A percentile compares a stretch with the other conserved stretches of the same genome.
Evolutionary conservation across 2,888 invertebrate genomes (phyloP).

Genomic region (Amblyjoppa proteus): DNA sequence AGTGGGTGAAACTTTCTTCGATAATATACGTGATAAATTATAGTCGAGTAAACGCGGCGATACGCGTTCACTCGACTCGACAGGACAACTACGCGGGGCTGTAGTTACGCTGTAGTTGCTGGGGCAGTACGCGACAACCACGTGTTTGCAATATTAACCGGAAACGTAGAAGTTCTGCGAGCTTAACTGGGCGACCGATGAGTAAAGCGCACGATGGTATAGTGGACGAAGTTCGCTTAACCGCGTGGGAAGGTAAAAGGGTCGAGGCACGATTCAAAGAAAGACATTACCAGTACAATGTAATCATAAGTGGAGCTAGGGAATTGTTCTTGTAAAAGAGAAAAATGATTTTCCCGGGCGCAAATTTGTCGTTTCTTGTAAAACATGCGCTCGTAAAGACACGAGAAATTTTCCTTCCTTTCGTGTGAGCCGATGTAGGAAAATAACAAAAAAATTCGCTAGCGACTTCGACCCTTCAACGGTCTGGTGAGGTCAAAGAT

Average conservation of each 20-base stretch:
- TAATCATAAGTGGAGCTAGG: not conserved
- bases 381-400: no score
- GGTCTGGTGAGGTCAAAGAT: no score
- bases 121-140: not conserved
- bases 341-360: no score
- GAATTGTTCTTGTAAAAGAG: no score
- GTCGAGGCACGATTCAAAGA: not conserved
- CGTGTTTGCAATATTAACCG: conserved; percentile 3
- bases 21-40: not conserved
- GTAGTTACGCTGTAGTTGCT: not conserved
- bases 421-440: no score
- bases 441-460: no score
- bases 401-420: no score
- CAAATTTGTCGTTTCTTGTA: no score
- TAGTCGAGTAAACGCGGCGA: not conserved
- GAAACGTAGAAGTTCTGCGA: not conserved
- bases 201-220: not conserved
- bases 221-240: not conserved
- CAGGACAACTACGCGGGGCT: not conserved
- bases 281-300: not conserved
- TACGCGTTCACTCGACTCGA: not conserved
- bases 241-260: not conserved
- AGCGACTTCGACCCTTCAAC: no score
- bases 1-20: not conserved
- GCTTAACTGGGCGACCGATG: not conserved